Percentiles rank a stretch among this genome's conserved stretches.
These are phyloP conservation scores for Haliclona indistincta DNA, from an alignment of 37 sponge, comb jelly and placozoan species.

Conservation along the genomic window DNA sequence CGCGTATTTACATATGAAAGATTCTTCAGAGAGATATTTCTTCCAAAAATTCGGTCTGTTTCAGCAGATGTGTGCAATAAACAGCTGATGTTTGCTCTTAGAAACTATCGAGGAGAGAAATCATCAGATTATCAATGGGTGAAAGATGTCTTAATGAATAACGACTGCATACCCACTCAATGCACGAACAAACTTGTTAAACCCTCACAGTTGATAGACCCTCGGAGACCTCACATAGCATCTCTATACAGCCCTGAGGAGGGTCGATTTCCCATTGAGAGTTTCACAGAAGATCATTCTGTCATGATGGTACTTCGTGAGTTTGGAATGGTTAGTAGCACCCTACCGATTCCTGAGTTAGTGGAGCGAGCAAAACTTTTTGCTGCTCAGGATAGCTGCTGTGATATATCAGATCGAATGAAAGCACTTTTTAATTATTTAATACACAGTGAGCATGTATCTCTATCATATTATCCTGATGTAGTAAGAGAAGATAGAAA, in stretches of 20 bases:
- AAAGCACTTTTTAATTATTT: slow-evolving; percentile 18
- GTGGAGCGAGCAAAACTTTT: slow-evolving; percentile 45
- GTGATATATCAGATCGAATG: slow-evolving; percentile 24
- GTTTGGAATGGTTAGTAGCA: slow-evolving; percentile 35
- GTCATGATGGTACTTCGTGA: slow-evolving; percentile 1
- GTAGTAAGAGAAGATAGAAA: too few species aligned
- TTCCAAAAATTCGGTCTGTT: slow-evolving; percentile 21
- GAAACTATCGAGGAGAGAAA: slow-evolving; percentile 7
- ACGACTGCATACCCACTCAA: slow-evolving; percentile 30
- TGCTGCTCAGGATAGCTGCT: not conserved
- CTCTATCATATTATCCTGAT: too few species aligned
- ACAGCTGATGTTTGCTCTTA: slow-evolving; percentile 29
- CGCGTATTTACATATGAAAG: slow-evolving; percentile 10
- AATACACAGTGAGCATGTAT: not conserved
- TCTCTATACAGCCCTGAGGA: slow-evolving; percentile 30
- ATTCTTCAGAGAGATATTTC: slow-evolving; percentile 34
- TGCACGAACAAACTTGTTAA: not conserved
- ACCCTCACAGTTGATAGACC: slow-evolving; percentile 33
- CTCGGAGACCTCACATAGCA: slow-evolving; percentile 1
- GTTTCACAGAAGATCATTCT: not conserved
- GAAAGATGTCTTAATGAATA: slow-evolving; percentile 9
- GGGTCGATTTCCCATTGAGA: slow-evolving; percentile 45
- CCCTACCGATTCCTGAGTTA: slow-evolving; percentile 29
- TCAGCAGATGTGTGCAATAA: not conserved
- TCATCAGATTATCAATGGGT: slow-evolving; percentile 26